phyloP scores from a whole-genome alignment of 2,113 vertebrate genomes.

The Anarhynchus alexandrinus region DNA sequence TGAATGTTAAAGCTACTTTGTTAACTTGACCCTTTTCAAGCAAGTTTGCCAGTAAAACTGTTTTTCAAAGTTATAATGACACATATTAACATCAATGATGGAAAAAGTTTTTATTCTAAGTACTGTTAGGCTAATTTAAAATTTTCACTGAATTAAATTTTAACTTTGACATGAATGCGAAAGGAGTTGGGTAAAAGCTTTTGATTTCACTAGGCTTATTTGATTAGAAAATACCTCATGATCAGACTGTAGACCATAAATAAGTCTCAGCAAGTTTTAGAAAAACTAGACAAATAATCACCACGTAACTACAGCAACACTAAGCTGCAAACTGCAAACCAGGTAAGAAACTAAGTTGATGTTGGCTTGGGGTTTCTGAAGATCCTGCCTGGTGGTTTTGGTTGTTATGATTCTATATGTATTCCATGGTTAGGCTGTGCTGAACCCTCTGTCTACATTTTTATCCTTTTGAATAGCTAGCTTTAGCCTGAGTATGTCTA shows the following conservation, averaged over 20 bases:
- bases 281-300: background rate
- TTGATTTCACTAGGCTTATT: background rate
- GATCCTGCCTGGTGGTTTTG: background rate
- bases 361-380: background rate
- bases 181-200: background rate
- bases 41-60: background rate
- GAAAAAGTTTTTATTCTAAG: background rate
- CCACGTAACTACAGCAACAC: background rate
- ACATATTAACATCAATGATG: background rate
- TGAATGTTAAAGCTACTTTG: background rate
- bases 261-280: background rate
- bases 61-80: background rate
- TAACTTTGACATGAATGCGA: background rate
- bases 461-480: background rate
- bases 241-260: background rate
- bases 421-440: background rate
- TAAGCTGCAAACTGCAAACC: background rate
- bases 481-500: background rate
- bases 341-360: background rate
- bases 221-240: background rate
- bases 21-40: background rate
- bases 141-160: background rate
- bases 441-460: background rate
- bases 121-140: background rate
- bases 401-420: background rate